Evolutionary conservation across 2,888 invertebrate genomes (phyloP).

Genomic region (Ormyrus pomaceus): DNA sequence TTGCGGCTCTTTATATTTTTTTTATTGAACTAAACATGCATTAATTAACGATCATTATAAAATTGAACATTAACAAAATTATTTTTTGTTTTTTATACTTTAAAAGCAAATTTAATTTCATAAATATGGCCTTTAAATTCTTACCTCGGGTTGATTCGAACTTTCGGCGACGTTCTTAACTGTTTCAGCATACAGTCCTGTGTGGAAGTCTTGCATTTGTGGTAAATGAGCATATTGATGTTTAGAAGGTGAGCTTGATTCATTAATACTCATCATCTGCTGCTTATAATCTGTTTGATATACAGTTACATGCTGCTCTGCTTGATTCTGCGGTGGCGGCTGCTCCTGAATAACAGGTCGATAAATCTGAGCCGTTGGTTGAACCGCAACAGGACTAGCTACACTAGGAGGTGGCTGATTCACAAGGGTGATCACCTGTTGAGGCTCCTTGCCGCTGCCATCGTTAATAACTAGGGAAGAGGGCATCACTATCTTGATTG

Average conservation of each 20-base stretch:
- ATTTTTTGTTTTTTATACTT: neutral
- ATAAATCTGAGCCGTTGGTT: slow-evolving; percentile 59
- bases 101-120: neutral
- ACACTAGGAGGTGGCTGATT: slow-evolving; percentile 68
- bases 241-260: slow-evolving; percentile 37
- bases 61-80: neutral
- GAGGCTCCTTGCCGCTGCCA: slow-evolving; percentile 63
- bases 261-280: slow-evolving; percentile 37
- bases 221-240: slow-evolving; percentile 50
- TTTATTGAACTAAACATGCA: too few relatives aligned
- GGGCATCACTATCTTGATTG: slow-evolving; percentile 24
- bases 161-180: slow-evolving; percentile 24
- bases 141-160: slow-evolving; percentile 42
- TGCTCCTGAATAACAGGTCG: slow-evolving; percentile 25
- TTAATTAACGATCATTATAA: neutral
- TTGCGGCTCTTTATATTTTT: too few relatives aligned
- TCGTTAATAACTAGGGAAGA: neutral
- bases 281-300: slow-evolving; percentile 26
- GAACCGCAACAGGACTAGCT: slow-evolving; percentile 69
- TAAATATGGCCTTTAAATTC: neutral
- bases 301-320: slow-evolving; percentile 1
- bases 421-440: slow-evolving; percentile 68
- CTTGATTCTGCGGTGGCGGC: slow-evolving; percentile 18
- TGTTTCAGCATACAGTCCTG: slow-evolving; percentile 16
- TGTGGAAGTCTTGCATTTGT: slow-evolving; percentile 50